Conservation (phyloP, 53 echinoderm and acorn worm genomes). For the Apostichopus leukothele region DNA sequence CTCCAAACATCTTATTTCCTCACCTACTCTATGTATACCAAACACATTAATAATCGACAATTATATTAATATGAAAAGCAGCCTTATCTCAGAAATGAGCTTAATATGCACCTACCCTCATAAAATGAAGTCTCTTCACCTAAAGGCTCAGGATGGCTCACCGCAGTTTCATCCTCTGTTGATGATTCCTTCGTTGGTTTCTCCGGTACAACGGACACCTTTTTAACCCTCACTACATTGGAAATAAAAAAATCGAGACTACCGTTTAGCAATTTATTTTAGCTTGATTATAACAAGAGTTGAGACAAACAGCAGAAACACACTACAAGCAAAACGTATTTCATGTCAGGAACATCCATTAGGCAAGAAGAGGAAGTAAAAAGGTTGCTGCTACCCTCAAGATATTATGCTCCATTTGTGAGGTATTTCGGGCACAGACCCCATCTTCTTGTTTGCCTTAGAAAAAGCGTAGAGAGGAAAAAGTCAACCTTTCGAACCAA, state of each 20-base stretch:
- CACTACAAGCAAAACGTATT: neutral
- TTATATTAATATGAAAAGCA: no score
- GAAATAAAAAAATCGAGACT: neutral
- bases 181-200: constrained; percentile 16
- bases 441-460: neutral
- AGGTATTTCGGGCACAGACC: neutral
- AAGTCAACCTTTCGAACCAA: neutral
- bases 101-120: constrained; percentile 17
- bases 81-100: no score
- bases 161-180: neutral
- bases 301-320: neutral
- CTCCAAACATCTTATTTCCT: no score
- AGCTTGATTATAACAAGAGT: neutral
- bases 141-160: neutral
- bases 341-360: neutral
- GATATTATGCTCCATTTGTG: neutral
- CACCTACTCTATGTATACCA: no score
- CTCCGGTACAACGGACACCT: constrained; percentile 32
- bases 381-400: neutral
- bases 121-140: constrained; percentile 38
- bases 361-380: neutral
- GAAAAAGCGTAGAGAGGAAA: neutral
- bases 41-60: no score
- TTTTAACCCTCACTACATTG: constrained; percentile 18
- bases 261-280: neutral